Percentiles rank a stretch among this genome's conserved stretches.
These are phyloP conservation scores for Salpingus planirostris DNA, from an alignment of 2,888 invertebrate genomes.

Conservation along the genomic window DNA sequence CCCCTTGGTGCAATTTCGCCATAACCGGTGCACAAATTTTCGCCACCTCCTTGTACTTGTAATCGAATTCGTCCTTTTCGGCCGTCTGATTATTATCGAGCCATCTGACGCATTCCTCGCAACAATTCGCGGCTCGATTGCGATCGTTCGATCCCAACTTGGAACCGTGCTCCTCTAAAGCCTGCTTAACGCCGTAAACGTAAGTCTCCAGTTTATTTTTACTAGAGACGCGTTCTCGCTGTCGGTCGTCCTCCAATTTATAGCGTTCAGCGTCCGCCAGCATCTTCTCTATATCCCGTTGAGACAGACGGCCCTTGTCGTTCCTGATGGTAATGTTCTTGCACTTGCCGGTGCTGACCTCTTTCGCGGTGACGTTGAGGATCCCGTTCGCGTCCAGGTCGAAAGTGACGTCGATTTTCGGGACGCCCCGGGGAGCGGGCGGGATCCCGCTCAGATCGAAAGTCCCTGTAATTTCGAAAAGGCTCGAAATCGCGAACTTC, in stretches of 20 bases:
- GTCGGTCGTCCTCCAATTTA: slow-evolving; percentile 60
- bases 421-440: slow-evolving; percentile 46
- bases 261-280: slow-evolving; percentile 64
- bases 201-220: slow-evolving; percentile 67
- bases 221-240: slow-evolving; percentile 57
- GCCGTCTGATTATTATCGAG: slow-evolving; percentile 58
- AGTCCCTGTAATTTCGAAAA: slow-evolving; percentile 35
- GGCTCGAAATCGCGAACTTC: too few relatives aligned
- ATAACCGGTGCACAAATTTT: slow-evolving; percentile 50
- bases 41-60: slow-evolving; percentile 52
- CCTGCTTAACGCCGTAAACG: slow-evolving; percentile 60
- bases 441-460: slow-evolving; percentile 47
- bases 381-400: slow-evolving; percentile 73
- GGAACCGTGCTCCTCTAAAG: slow-evolving; percentile 54
- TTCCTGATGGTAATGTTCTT: slow-evolving; percentile 76
- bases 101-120: slow-evolving; percentile 59
- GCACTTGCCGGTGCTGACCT: slow-evolving; percentile 51
- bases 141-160: slow-evolving; percentile 49
- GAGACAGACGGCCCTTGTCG: slow-evolving; percentile 72
- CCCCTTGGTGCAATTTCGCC: slow-evolving; percentile 45
- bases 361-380: slow-evolving; percentile 46
- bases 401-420: slow-evolving; percentile 53
- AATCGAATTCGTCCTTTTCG: slow-evolving; percentile 56
- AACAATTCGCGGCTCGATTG: slow-evolving; percentile 41
- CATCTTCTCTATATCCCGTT: slow-evolving; percentile 77